Evolutionary conservation across 2,797 vertebrate genomes (phyloP), one percentile per base, ranked within the genome.

Genomic region (Miichthys miiuy): DNA sequence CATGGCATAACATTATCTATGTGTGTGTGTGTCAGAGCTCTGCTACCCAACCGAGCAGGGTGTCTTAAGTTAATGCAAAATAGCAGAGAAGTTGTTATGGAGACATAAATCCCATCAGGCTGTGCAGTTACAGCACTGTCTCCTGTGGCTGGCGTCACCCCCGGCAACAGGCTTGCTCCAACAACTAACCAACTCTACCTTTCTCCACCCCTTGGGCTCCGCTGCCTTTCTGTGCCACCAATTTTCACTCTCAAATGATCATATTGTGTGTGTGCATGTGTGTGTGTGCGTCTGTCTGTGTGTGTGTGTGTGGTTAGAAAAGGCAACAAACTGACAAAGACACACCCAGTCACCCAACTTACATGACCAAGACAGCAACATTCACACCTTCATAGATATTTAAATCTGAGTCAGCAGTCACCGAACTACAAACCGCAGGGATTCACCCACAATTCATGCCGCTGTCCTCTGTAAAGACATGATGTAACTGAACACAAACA

Each of bases 41-140:
- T 64, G 65, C 81, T 70, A 52, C 74, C 72, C 58, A 77, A 68
- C 75, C 65, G 55, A 84, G 75, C 67, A n/a, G 34, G 46, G 85
- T 64, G 75, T 80, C 78, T 91, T 84, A 80, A 85, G 84, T 84
- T 80, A 73, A 93, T 91, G 84, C 93, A 85, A 86, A 92, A 93
- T 89, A 88, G 87, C 90, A 56, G 69, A 80, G 88, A 90, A 90
- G 94, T 95, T 93, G 94, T 95, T 93, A 94, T 94, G 94, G 94
- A 81, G 93, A 95, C 90, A 76, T 77, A 91, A 88, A 91, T 94
- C 94, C 94, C 94, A 92, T 79, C 80, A 89, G 93, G 90, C 87
- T 64, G 81, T 87, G 87, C 77, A 88, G 88, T 87, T 77, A 87
- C 82, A 86, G 89, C 82, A 64, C 67, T 8, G 88, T 93, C 93